Evolutionary conservation across 2,113 vertebrate genomes (phyloP).

Genomic region (Malurus alboscapulatus): DNA sequence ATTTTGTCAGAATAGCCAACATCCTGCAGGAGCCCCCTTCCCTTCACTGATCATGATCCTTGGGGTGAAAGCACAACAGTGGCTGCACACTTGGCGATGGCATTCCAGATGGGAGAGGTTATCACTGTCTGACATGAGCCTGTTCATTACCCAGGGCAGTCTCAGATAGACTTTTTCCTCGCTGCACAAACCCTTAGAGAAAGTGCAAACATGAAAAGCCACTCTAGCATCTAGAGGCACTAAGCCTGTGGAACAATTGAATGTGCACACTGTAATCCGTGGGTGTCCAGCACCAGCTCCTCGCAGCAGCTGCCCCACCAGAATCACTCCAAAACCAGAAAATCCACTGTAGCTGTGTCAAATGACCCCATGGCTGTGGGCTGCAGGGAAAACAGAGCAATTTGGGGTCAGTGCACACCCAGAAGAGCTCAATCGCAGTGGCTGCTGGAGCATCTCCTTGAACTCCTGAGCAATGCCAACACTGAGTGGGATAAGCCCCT

Average conservation of each 20-base stretch:
- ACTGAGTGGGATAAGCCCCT: neutral
- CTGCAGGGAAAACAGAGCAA: neutral
- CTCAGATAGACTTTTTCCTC: neutral
- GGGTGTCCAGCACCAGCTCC: neutral
- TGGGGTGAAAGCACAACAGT: fast-evolving
- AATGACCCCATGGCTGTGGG: fast-evolving
- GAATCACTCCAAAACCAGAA: neutral
- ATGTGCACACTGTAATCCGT: neutral
- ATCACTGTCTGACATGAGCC: neutral
- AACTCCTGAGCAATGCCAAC: neutral
- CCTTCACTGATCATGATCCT: fast-evolving
- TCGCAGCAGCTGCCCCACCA: neutral
- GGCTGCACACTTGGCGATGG: fast-evolving
- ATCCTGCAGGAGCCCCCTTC: neutral
- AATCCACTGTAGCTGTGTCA: neutral
- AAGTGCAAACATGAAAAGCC: neutral
- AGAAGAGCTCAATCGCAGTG: fast-evolving
- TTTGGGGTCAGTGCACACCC: neutral
- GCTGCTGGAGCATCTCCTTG: neutral
- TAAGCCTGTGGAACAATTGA: neutral
- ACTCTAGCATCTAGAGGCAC: neutral
- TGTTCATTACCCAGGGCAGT: neutral
- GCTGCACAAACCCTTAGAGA: neutral
- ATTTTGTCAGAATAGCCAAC: neutral
- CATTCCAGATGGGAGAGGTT: neutral